A percentile compares a stretch with the other conserved stretches of the same genome.
phyloP scores from a whole-genome alignment of 2,797 vertebrate genomes.

The Nothura maculosa region DNA sequence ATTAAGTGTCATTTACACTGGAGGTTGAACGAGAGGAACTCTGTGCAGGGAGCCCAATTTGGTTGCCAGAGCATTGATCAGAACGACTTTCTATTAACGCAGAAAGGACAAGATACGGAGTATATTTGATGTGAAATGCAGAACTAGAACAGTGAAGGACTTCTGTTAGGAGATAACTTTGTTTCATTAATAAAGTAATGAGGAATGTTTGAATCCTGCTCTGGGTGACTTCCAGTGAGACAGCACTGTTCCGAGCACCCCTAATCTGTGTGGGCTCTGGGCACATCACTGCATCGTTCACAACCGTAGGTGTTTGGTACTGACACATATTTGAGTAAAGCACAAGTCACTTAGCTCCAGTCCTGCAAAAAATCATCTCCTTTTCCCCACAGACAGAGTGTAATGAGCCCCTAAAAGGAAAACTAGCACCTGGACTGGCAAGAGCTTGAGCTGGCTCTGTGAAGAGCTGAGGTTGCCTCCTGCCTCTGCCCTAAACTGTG shows the following conservation, averaged over 20 bases:
- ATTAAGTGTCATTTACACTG: slow-evolving; percentile 33
- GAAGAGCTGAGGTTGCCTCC: background rate
- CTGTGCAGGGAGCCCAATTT: background rate
- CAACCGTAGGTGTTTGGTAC: background rate
- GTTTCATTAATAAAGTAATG: slow-evolving; percentile 1
- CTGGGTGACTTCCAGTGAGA: background rate
- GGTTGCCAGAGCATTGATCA: slow-evolving; percentile 11
- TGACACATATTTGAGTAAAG: background rate
- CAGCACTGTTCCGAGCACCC: background rate
- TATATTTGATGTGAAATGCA: slow-evolving; percentile 8
- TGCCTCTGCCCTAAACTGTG: background rate
- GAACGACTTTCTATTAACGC: slow-evolving; percentile 41
- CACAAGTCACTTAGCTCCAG: background rate
- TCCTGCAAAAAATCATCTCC: background rate
- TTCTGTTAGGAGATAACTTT: background rate
- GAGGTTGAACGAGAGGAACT: background rate
- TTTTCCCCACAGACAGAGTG: background rate
- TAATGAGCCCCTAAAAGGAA: background rate
- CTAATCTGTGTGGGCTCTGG: background rate
- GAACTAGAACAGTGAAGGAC: background rate
- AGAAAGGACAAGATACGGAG: slow-evolving; percentile 26
- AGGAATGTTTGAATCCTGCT: slow-evolving; percentile 8
- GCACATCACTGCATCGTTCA: background rate
- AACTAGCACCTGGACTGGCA: background rate
- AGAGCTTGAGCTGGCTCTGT: background rate